Base-by-base conservation (phyloP, 2,888 invertebrate genomes). In the Synanthedon formicaeformis region DNA sequence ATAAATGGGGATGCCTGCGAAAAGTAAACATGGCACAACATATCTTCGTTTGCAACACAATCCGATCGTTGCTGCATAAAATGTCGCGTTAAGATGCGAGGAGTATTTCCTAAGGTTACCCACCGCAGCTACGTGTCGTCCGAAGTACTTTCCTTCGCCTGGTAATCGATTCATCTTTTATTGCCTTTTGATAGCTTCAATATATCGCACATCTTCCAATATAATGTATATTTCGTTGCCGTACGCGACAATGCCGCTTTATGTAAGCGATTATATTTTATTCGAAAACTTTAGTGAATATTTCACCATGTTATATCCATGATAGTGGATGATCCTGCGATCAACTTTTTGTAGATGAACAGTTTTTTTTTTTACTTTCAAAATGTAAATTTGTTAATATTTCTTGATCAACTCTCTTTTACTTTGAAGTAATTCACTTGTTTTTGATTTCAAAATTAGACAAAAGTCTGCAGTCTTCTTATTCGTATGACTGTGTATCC, bases 1-100 rank as follows among this genome's bases (percentile, higher is more conserved):
- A 61, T 79, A 77, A 83, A 85, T 83, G 81, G 78, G 69, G 67
- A 74, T 77, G 67, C 72, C 67, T 69, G 73, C 72, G 73, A 76
- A 75, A 72, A 75, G 71, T 66, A 66, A 71, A 75, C 70, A 69
- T 64, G 71, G 61, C 58, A 64, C 71, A 67, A 74, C 71, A 78
- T 76, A 77, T 77, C 70, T 78, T 71, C 70, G 71, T 70, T 69
- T 70, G 70, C 65, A 75, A 77, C 78, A 76, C 72, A 77, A 77
- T 78, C 74, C 68, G 73, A 72, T 72, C 74, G 73, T 67, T 73
- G 70, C 69, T 71, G 65, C 75, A 80, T 81, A 80, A 81, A 81
- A 64, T n/a, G n/a, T 78, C 69, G 73, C 69, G 73, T 80, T 78
- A 78, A 78, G 67, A 69, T 70, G 64, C 68, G 61, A 64, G 69